Percentiles rank a stretch among this genome's conserved stretches.
These are phyloP conservation scores for Leptoclinus maculatus DNA, from an alignment of 2,797 vertebrate species.

Conservation along the genomic window DNA sequence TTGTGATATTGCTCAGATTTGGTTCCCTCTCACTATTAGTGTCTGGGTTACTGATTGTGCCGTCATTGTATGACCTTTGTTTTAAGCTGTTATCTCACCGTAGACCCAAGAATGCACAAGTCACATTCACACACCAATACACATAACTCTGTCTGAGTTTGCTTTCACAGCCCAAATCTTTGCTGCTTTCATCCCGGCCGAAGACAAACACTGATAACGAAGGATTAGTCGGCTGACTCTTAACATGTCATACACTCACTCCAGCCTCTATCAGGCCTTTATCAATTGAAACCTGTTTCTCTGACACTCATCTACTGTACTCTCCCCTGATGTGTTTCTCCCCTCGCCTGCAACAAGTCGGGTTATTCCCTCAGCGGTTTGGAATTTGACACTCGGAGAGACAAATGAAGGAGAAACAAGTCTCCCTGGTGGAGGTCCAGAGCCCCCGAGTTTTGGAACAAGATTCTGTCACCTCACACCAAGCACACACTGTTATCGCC, in stretches of 20 bases:
- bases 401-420: slow-evolving; percentile 51
- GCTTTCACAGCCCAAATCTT: slow-evolving; percentile 50
- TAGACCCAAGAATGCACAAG: slow-evolving; percentile 30
- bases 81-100: slow-evolving; percentile 47
- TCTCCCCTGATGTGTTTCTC: slow-evolving; percentile 31
- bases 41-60: slow-evolving; percentile 37
- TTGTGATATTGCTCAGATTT: slow-evolving; percentile 60
- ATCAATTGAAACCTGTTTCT: slow-evolving; percentile 52
- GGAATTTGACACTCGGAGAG: slow-evolving; percentile 72
- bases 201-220: slow-evolving; percentile 68
- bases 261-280: slow-evolving; percentile 56
- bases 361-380: slow-evolving; percentile 70
- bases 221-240: slow-evolving; percentile 57
- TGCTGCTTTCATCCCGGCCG: slow-evolving; percentile 57
- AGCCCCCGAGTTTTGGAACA: slow-evolving; percentile 44
- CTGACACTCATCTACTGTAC: slow-evolving; percentile 65
- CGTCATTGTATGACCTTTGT: slow-evolving; percentile 42
- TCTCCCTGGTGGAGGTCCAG: slow-evolving; percentile 57
- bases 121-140: slow-evolving; percentile 42
- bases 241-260: slow-evolving; percentile 54
- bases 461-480: slow-evolving; percentile 65
- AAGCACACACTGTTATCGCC: slow-evolving; percentile 57
- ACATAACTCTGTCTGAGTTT: slow-evolving; percentile 45
- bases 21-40: slow-evolving; percentile 30
- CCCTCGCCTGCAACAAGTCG: slow-evolving; percentile 50